phyloP scores from a whole-genome alignment of 1,140 invertebrate species.

The Heterodera schachtii region DNA sequence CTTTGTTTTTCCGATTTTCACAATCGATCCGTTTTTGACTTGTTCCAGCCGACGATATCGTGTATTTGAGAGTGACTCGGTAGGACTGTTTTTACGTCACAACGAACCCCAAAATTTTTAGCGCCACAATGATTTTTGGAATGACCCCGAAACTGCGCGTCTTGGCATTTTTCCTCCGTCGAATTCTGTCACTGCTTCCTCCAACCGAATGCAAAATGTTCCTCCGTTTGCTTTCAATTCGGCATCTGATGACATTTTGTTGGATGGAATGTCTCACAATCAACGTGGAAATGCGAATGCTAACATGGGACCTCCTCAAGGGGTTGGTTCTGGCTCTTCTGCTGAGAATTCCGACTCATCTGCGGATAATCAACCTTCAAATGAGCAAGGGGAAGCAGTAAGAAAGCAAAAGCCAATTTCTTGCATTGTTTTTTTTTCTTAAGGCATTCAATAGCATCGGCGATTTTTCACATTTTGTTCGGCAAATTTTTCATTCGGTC shows the following conservation, averaged over 20 bases:
- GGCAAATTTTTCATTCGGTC: slow-evolving; percentile 24
- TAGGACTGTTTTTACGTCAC: not conserved
- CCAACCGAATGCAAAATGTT: not conserved
- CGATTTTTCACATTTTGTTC: slow-evolving; percentile 24
- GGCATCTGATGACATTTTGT: not conserved
- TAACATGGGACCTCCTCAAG: not conserved
- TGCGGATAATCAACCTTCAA: slow-evolving; percentile 12
- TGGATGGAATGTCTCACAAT: slow-evolving; percentile 7
- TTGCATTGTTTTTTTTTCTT: not conserved
- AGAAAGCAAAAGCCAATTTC: not conserved
- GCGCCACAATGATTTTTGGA: slow-evolving; percentile 36
- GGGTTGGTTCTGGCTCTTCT: not conserved
- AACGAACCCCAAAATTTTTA: not conserved
- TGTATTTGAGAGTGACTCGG: slow-evolving; percentile 13
- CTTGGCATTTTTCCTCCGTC: slow-evolving; percentile 17
- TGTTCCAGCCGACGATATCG: slow-evolving; percentile 20
- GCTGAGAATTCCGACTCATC: not conserved
- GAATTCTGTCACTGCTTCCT: slow-evolving; percentile 1
- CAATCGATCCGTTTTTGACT: slow-evolving; percentile 31
- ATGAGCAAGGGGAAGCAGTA: slow-evolving; percentile 17
- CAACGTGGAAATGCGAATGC: not conserved
- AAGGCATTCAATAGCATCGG: slow-evolving; percentile 23
- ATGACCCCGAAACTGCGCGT: slow-evolving; percentile 31
- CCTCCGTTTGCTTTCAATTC: not conserved
- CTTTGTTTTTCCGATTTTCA: slow-evolving; percentile 13